Evolutionary conservation across 2,797 vertebrate species (phyloP).

Genomic region (Myotis planiceps): DNA sequence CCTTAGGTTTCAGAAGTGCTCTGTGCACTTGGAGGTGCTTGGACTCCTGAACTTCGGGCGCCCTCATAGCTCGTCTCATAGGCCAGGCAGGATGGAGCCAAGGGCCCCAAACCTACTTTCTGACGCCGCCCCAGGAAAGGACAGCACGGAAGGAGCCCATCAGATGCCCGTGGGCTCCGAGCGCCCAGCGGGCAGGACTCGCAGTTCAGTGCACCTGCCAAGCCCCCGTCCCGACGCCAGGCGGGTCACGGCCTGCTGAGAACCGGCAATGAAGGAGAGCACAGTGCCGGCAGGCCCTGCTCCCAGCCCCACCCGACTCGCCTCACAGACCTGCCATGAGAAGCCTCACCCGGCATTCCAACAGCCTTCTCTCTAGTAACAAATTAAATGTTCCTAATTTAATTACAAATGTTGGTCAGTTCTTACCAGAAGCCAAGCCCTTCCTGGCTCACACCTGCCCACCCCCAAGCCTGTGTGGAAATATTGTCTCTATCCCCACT

Average conservation of each 20-base stretch:
- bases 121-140: neutral
- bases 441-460: neutral
- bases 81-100: neutral
- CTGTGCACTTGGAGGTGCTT: fast-evolving
- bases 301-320: neutral
- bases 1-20: neutral
- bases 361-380: fast-evolving
- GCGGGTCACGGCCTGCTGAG: neutral
- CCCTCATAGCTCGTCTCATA: neutral
- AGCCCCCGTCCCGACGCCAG: neutral
- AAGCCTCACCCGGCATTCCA: neutral
- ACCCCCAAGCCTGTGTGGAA: neutral
- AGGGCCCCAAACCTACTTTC: neutral
- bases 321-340: neutral
- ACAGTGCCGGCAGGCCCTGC: too few relatives aligned
- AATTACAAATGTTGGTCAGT: neutral
- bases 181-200: neutral
- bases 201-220: neutral
- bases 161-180: neutral
- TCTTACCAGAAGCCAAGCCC: neutral
- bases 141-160: neutral
- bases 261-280: neutral
- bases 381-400: neutral
- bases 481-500: too few relatives aligned
- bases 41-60: fast-evolving